Conservation (phyloP, 64 coral and sea anemone species). For the Orbicella faveolata region DNA sequence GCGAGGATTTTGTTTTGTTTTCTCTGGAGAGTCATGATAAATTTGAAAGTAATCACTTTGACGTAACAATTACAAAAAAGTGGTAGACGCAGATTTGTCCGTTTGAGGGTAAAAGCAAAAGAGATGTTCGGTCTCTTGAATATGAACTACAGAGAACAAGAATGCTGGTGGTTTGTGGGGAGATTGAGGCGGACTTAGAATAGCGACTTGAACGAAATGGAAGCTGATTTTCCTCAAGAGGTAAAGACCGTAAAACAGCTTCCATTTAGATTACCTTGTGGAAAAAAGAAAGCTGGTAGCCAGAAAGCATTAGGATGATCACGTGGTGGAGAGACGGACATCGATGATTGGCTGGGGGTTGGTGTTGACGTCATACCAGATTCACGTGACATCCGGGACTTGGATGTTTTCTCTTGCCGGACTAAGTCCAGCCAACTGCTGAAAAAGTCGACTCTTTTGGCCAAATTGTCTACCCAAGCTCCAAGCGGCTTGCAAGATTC, state of each 20-base stretch:
- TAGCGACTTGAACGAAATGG: too few species aligned
- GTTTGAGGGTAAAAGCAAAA: too few species aligned
- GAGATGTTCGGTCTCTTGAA: too few species aligned
- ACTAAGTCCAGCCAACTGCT: constrained; percentile 70
- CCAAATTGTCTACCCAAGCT: constrained; percentile 88
- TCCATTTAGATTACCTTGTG: constrained; percentile 68
- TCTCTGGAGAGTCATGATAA: too few species aligned
- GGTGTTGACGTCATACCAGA: constrained; percentile 3
- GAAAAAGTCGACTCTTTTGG: constrained; percentile 86
- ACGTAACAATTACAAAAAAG: too few species aligned
- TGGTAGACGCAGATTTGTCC: too few species aligned
- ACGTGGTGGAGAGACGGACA: neutral
- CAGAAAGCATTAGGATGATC: constrained; percentile 87
- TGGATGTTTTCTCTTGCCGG: constrained; percentile 19
- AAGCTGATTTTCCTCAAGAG: too few species aligned
- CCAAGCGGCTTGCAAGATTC: constrained; percentile 90
- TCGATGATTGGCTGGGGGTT: constrained; percentile 53
- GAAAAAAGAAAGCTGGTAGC: constrained; percentile 94
- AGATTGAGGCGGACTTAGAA: too few species aligned
- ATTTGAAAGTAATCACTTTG: too few species aligned
- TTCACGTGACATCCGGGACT: constrained; percentile 19
- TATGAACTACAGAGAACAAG: too few species aligned
- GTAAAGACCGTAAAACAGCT: neutral
- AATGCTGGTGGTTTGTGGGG: too few species aligned
- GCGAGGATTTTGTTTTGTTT: too few species aligned